Evolutionary conservation across 2,113 vertebrate genomes (phyloP), one percentile per base, ranked within the genome.

Genomic region (Scortum barcoo): DNA sequence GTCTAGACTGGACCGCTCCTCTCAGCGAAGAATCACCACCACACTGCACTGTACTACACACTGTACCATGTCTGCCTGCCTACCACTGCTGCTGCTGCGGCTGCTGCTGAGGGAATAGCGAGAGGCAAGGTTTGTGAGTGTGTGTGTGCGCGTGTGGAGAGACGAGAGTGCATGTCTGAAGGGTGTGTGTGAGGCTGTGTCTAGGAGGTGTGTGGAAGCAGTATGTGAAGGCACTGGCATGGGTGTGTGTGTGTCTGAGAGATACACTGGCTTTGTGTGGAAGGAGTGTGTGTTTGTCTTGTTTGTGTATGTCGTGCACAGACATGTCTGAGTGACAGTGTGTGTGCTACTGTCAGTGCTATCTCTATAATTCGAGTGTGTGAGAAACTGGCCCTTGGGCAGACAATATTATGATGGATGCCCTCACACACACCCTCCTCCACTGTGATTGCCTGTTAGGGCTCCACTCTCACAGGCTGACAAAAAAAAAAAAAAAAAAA

Each of bases 1-100:
- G 93, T 96, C 95, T 95, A 95, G 94, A 94, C 94, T 86, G 89
- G 86, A 90, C 91, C 65, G 83, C 86, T 92, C 89, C 90, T 88
- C 83, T 88, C 83, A 80, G 86, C 81, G 82, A 85, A 87, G 91
- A 88, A 91, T 77, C 83, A 85, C 65, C 75, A 81, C 81, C 62
- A 42, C 80, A 71, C 80, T 78, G 75, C 81, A 88, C 85, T 86
- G 87, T 83, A 88, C 76, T 71, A 89, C 83, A 92, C 88, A 90
- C 87, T 85, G 72, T 84, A 89, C 72, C 78, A 74, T 87, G 83
- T 81, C 86, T 89, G 85, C 82, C 72, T 80, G 69, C 78, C 76
- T 56, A 17, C 68, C 42, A 46, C 75, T 68, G 67, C 75, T 81
- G 81, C 61, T 60, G 67, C 66, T 76, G 65, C 76, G 48, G 71